These are phyloP conservation scores for Caenorhabditis sinica DNA, from an alignment of 2,888 invertebrate species.

Conservation along the genomic window DNA sequence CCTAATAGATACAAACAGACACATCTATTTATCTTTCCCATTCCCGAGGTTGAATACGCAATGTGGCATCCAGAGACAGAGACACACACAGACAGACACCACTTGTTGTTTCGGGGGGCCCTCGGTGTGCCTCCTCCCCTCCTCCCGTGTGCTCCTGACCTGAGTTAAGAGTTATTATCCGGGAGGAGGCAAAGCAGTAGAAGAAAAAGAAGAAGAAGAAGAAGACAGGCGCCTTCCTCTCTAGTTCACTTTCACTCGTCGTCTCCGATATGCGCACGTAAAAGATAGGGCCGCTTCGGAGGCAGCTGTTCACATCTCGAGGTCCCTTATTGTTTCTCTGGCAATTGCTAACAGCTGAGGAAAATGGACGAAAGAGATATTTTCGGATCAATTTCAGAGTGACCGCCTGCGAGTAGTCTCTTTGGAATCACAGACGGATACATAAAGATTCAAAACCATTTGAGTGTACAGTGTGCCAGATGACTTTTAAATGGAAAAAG, in stretches of 20 bases:
- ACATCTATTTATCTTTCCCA: constrained; percentile 15
- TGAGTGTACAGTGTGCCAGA: no score
- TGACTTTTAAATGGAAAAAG: no score
- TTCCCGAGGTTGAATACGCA: constrained; percentile 51
- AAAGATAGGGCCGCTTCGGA: constrained; percentile 59
- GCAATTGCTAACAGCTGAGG: constrained; percentile 42
- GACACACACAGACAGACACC: constrained; percentile 28
- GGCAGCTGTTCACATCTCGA: constrained; percentile 43
- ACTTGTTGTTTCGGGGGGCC: constrained; percentile 49
- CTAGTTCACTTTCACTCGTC: background rate
- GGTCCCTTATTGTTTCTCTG: constrained; percentile 11
- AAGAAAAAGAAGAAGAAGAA: background rate
- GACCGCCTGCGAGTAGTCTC: constrained; percentile 26
- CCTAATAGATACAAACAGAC: background rate
- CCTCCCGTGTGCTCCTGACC: constrained; percentile 50
- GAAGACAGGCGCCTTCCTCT: constrained; percentile 39
- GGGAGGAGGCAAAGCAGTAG: constrained; percentile 15
- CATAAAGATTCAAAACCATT: no score
- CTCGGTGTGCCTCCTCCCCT: constrained; percentile 21
- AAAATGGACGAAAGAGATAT: background rate
- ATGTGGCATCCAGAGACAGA: constrained; percentile 38
- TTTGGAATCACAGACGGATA: no score
- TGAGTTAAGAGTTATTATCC: constrained; percentile 70
- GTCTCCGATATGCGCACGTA: constrained; percentile 57
- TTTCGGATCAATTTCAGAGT: constrained; percentile 46